Percentiles rank a stretch among this genome's conserved stretches.
These are phyloP conservation scores for Babylonia areolata DNA, from an alignment of 1,140 invertebrate species.

Conservation along the genomic window DNA sequence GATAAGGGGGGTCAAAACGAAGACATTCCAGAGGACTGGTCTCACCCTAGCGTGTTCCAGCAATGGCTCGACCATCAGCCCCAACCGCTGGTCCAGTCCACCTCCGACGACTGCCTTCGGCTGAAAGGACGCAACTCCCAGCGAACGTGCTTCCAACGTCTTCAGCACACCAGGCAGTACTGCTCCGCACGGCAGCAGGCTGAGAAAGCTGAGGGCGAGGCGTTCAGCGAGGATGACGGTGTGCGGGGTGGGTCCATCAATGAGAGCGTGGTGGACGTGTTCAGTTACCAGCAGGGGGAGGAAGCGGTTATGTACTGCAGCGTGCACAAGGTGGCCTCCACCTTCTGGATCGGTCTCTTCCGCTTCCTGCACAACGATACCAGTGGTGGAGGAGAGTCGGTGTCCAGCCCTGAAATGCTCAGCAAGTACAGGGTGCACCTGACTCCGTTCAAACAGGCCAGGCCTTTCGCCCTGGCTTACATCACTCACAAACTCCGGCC, in stretches of 20 bases:
- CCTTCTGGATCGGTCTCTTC: conserved; percentile 41
- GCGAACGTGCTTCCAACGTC: background rate
- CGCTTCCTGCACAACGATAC: conserved; percentile 43
- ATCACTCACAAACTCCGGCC: conserved; percentile 24
- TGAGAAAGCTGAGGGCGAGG: background rate
- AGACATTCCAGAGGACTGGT: background rate
- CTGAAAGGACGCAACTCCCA: background rate
- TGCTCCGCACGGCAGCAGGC: conserved; percentile 13
- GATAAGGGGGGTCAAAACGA: background rate
- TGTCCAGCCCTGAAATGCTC: conserved; percentile 24
- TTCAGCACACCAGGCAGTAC: background rate
- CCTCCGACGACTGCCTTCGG: background rate
- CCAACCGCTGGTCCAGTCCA: background rate
- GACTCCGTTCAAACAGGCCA: background rate
- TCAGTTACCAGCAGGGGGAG: conserved; percentile 3
- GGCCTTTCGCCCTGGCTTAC: conserved; percentile 5
- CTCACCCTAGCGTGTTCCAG: conserved; percentile 10
- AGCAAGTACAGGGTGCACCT: conserved; percentile 44
- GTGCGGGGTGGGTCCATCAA: background rate
- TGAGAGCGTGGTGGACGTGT: conserved; percentile 18
- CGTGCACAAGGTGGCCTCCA: conserved; percentile 44
- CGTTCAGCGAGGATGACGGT: background rate
- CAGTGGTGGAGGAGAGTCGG: background rate
- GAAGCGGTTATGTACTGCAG: conserved; percentile 33
- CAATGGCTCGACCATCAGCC: background rate